Evolutionary conservation across 2,888 invertebrate species (phyloP), one percentile per base, ranked within the genome.

Genomic region (Coelopa pilipes): DNA sequence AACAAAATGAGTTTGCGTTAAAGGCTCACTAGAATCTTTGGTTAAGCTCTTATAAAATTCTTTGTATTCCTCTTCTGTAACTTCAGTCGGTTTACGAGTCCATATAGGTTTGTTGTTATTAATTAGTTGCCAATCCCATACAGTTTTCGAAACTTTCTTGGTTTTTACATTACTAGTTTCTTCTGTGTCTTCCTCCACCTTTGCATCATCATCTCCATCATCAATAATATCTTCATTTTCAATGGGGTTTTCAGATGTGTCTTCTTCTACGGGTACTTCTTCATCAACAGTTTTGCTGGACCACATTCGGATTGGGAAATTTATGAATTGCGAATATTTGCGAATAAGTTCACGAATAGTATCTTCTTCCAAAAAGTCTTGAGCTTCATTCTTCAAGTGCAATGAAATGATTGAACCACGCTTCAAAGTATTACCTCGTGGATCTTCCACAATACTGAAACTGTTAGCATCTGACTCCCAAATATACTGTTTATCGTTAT

Each of bases 281-380:
- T 94, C 93, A 76, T 92, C 93, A 81, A 94, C 91, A 50, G 92
- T 93, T 89, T 89, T 90, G 81, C 91, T 90, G 74, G 94, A 92
- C 98, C 98, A 99, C 87, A 99, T 89, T 88, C 94, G 94, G 87
- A 99, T 99, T 76, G 97, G 96, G 92, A 99, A 99, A 89, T 98
- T 99, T 87, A 99, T 99, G 89, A 99, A 99, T 89, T 99, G 99
- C 7, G 98, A 98, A 89, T 99, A 99, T 88, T 99, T 99, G 89
- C 94, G 95, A 77, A 99, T 94, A 75, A 99, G 90, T 81, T 93
- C 93, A 82, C 93, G 93, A 80, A 99, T 91, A 0, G 97, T 97
- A 84, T 96, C 94, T 78, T 94, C 92, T 88, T 99, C 98, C 83
- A 99, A 89, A 90, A 95, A 99, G 89, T 99, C 99, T 79, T 93